phyloP scores from a whole-genome alignment of 2,888 invertebrate genomes.

The Rhopalosiphum nymphaeae region DNA sequence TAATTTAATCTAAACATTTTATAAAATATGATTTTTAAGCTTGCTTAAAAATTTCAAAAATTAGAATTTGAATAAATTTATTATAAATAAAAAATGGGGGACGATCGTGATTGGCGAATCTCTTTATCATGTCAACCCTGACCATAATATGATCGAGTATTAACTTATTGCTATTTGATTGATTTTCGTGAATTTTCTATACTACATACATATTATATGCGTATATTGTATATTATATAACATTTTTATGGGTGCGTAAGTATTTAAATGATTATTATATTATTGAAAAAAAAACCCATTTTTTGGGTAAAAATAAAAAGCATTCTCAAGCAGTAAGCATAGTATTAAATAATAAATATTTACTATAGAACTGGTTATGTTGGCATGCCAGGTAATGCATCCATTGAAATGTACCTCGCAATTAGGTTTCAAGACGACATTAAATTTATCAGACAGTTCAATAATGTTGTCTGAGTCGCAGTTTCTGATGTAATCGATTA shows the following conservation, averaged over 20 bases:
- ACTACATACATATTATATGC: no score
- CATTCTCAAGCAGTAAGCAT: neutral
- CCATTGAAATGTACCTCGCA: slow-evolving; percentile 8
- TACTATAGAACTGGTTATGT: slow-evolving; percentile 32
- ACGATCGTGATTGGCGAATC: neutral
- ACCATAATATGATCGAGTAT: neutral
- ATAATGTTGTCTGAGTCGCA: slow-evolving; percentile 32
- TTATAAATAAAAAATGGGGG: neutral
- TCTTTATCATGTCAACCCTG: neutral
- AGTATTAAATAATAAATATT: neutral
- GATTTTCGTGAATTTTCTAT: neutral
- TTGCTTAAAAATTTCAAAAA: neutral
- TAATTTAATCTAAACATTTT: neutral
- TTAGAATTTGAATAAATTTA: neutral
- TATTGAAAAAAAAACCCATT: neutral
- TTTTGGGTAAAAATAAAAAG: neutral
- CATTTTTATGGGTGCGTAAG: neutral
- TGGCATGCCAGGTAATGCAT: neutral
- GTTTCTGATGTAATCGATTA: slow-evolving; percentile 29
- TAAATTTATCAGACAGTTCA: slow-evolving; percentile 28
- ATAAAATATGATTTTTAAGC: neutral
- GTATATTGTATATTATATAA: neutral
- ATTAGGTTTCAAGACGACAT: neutral
- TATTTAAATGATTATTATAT: neutral
- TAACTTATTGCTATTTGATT: neutral